Percentiles rank a stretch among this genome's conserved stretches.
Evolutionary conservation across 2,888 invertebrate species (phyloP).

Genomic region (Drosophila hamatofila): DNA sequence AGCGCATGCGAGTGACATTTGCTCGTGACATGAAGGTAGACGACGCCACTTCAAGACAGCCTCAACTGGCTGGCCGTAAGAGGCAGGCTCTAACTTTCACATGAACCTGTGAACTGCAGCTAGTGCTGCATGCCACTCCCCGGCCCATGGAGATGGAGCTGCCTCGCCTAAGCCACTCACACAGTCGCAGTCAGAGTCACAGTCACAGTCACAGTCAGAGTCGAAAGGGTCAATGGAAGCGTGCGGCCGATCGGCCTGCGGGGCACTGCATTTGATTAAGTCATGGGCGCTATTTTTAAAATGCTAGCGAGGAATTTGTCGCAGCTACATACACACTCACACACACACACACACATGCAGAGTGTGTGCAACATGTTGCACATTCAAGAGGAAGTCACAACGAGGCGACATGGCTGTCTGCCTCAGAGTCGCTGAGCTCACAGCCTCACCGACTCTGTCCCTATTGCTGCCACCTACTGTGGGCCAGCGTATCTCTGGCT

Average conservation of each 20-base stretch:
- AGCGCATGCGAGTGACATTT: slow-evolving; percentile 77
- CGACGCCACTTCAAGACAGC: slow-evolving; percentile 67
- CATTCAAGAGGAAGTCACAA: slow-evolving; percentile 62
- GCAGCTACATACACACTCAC: slow-evolving; percentile 10
- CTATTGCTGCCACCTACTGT: slow-evolving; percentile 37
- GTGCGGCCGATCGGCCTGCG: slow-evolving; percentile 42
- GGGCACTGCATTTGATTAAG: slow-evolving; percentile 72
- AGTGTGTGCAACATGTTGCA: slow-evolving; percentile 75
- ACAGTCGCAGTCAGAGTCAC: slow-evolving; percentile 13
- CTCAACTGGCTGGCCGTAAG: slow-evolving; percentile 15
- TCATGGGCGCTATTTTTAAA: slow-evolving; percentile 77
- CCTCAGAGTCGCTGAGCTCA: neutral
- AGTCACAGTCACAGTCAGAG: neutral
- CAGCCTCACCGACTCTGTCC: neutral
- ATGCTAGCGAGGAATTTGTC: slow-evolving; percentile 65
- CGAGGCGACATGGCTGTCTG: slow-evolving; percentile 29
- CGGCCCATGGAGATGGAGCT: slow-evolving; percentile 11
- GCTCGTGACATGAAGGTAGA: slow-evolving; percentile 77
- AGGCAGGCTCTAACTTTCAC: slow-evolving; percentile 67
- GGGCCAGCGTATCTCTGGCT: slow-evolving; percentile 58
- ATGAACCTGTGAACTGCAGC: slow-evolving; percentile 75
- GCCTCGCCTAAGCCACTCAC: slow-evolving; percentile 26
- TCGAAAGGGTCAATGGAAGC: slow-evolving; percentile 74
- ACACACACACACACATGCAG: slow-evolving; percentile 2
- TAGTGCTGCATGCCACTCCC: slow-evolving; percentile 21